Percentiles rank a stretch among this genome's conserved stretches.
These are phyloP conservation scores for Dione juno DNA, from an alignment of 2,888 invertebrate genomes.

Conservation along the genomic window DNA sequence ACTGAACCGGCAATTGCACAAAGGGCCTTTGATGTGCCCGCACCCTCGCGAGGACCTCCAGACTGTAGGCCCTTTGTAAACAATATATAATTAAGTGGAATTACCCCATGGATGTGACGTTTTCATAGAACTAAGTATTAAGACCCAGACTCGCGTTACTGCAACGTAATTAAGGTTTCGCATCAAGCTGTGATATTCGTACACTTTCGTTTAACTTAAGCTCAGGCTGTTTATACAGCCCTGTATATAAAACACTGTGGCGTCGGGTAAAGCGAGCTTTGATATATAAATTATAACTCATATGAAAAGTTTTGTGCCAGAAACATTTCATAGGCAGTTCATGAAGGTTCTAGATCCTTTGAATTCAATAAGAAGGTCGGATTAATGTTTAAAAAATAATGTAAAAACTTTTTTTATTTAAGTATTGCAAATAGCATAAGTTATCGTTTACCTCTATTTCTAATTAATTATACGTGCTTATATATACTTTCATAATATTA, in stretches of 20 bases:
- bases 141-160: constrained; percentile 5
- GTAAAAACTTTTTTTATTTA: neutral
- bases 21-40: constrained; percentile 38
- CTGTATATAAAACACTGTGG: neutral
- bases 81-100: constrained; percentile 38
- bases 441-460: neutral
- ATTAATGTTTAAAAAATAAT: neutral
- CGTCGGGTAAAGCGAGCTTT: neutral
- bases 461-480: too few species aligned
- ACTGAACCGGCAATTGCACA: constrained; percentile 35
- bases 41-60: neutral
- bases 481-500: too few species aligned
- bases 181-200: constrained; percentile 6
- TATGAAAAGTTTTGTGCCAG: too few species aligned
- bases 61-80: constrained; percentile 29
- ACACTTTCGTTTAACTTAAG: neutral
- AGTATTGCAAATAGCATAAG: neutral
- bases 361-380: neutral
- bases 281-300: neutral
- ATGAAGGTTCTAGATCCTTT: too few species aligned
- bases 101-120: constrained; percentile 26
- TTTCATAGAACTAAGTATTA: neutral
- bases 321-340: too few species aligned
- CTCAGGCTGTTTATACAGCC: neutral
- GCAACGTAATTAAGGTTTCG: constrained; percentile 8